Base-by-base conservation (phyloP, 2,113 vertebrate genomes). In the Lamprotornis superbus region DNA sequence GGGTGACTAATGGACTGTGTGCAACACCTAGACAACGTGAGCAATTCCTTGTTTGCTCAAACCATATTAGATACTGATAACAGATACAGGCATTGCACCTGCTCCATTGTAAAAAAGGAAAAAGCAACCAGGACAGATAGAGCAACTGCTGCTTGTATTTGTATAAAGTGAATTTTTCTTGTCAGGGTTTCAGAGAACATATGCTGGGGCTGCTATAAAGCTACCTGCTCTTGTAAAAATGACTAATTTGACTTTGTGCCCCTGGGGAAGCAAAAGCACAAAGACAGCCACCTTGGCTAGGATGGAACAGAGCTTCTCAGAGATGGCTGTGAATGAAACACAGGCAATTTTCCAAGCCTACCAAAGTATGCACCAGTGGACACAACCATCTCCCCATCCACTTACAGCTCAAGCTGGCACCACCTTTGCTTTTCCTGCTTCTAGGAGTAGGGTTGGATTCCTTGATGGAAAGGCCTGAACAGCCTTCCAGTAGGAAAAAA, bases 1-100 rank as follows among this genome's bases (percentile, higher is more conserved):
- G 74, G 39, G 74, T 96, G 97, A 95, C 88, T 96, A 96, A 97
- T 33, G 79, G 55, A 15, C 77, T 92, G 60, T 60, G 77, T 94
- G 90, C 86, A 96, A 97, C 81, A 96, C 94, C 94, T 96, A 95
- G 94, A 95, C 91, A 93, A 95, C 35, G 7, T 95, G 91, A 93
- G 89, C 78, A 87, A 89, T 71, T 52, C 68, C 50, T 40, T 93
- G 67, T 95, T 95, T 94, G 89, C 77, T 92, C 88, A 91, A 93
- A 89, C 83, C n/a, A 20, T 95, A 92, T 94, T 93, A 87, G 65
- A 70, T 60, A 20, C 85, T 82, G 90, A 95, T 96, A 97, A 71
- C 84, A 95, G 87, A 89, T 49, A 87, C 0, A 77, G 59, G 83
- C 90, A 74, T 73, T 87, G 76, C 92, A 97, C 88, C 94, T 97